Conservation (phyloP, 2,888 invertebrate genomes). For the Apocheima hispidaria region DNA sequence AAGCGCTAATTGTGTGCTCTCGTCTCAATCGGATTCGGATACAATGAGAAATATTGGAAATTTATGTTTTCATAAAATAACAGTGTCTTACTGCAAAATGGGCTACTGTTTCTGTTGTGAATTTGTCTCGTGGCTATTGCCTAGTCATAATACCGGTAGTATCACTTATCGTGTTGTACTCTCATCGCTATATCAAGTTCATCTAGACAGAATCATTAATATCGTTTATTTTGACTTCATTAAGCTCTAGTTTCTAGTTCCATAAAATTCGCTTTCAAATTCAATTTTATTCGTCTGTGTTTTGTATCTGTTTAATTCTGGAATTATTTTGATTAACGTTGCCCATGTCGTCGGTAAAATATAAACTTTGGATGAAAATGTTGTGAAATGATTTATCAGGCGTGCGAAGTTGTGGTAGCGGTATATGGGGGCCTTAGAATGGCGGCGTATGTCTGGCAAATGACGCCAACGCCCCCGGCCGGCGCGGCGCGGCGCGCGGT, state of each 20-base stretch:
- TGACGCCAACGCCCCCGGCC: constrained; percentile 75
- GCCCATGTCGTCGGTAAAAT: constrained; percentile 2
- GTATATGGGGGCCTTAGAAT: too few relatives aligned
- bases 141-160: constrained; percentile 37
- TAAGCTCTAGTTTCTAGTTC: constrained; percentile 55
- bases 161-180: constrained; percentile 20
- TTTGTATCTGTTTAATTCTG: background rate
- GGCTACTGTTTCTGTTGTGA: constrained; percentile 16
- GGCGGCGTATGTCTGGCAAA: constrained; percentile 56
- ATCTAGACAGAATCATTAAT: constrained; percentile 23
- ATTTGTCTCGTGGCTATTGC: constrained; percentile 12
- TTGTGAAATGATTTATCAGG: constrained; percentile 26
- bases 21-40: background rate
- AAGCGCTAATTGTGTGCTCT: constrained; percentile 2
- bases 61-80: constrained; percentile 11
- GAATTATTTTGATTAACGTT: background rate
- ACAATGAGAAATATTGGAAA: constrained; percentile 7
- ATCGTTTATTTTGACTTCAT: constrained; percentile 39
- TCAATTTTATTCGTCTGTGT: background rate
- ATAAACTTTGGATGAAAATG: constrained; percentile 26
- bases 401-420: constrained; percentile 45
- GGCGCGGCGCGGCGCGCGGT: constrained; percentile 39
- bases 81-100: constrained; percentile 6
- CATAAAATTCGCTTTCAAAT: constrained; percentile 4
- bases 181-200: constrained; percentile 36